Evolutionary conservation across 2,113 vertebrate species (phyloP).

Genomic region (Zosterops japonicus): DNA sequence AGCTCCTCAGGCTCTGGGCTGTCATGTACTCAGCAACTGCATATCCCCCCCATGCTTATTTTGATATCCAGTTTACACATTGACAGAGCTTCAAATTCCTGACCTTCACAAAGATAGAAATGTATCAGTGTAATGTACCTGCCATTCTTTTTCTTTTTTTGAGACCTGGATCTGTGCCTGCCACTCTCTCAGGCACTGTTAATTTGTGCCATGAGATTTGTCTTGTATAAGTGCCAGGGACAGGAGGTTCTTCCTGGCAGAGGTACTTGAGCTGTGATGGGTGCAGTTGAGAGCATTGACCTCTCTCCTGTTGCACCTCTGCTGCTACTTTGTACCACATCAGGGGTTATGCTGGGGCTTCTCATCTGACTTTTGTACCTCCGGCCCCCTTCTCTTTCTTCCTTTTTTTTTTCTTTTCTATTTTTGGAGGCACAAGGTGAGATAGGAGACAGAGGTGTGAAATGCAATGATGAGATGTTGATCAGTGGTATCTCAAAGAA

Average conservation of each 20-base stretch:
- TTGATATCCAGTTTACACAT: neutral
- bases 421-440: neutral
- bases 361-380: neutral
- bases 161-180: neutral
- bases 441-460: neutral
- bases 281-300: neutral
- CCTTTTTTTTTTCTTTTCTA: no score
- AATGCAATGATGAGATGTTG: neutral
- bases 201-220: neutral
- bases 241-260: neutral
- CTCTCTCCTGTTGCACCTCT: neutral
- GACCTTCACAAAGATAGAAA: neutral
- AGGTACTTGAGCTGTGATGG: neutral
- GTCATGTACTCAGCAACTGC: fast-evolving
- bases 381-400: neutral
- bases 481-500: neutral
- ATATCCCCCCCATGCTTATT: neutral
- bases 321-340: neutral
- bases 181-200: neutral
- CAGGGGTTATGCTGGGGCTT: neutral
- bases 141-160: neutral
- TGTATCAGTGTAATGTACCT: neutral
- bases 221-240: neutral
- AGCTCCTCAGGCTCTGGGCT: neutral
- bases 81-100: neutral